Evolutionary conservation across 2,113 vertebrate genomes (phyloP).

Genomic region (Apaloderma vittatum): DNA sequence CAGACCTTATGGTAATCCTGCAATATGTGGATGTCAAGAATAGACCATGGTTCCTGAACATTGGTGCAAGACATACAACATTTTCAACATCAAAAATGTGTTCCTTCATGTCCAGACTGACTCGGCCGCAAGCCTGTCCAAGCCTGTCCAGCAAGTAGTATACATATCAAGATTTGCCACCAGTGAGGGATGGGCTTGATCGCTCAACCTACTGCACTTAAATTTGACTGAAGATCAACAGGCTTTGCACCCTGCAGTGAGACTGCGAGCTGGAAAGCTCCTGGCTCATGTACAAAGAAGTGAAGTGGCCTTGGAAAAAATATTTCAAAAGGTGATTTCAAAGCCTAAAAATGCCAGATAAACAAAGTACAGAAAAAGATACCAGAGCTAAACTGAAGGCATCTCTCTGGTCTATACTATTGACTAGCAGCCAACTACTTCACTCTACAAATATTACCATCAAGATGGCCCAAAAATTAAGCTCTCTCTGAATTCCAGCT

Average conservation of each 20-base stretch:
- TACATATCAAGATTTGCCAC: not conserved
- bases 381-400: not conserved
- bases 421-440: not conserved
- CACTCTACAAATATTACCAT: not conserved
- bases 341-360: not conserved
- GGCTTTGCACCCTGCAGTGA: not conserved
- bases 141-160: not conserved
- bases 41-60: not conserved
- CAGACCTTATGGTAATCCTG: not conserved
- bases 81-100: not conserved
- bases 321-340: not conserved
- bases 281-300: not conserved
- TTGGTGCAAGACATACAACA: fast-evolving
- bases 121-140: not conserved
- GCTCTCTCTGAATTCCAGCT: not conserved
- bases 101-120: not conserved
- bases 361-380: not conserved
- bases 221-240: not conserved
- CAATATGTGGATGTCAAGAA: not conserved
- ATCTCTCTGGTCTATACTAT: not conserved
- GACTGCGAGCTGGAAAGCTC: not conserved
- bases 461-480: not conserved
- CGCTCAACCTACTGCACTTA: not conserved
- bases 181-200: not conserved
- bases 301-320: not conserved